These are phyloP conservation scores for Chrysolina americana DNA, from an alignment of 2,888 invertebrate genomes.

Conservation along the genomic window DNA sequence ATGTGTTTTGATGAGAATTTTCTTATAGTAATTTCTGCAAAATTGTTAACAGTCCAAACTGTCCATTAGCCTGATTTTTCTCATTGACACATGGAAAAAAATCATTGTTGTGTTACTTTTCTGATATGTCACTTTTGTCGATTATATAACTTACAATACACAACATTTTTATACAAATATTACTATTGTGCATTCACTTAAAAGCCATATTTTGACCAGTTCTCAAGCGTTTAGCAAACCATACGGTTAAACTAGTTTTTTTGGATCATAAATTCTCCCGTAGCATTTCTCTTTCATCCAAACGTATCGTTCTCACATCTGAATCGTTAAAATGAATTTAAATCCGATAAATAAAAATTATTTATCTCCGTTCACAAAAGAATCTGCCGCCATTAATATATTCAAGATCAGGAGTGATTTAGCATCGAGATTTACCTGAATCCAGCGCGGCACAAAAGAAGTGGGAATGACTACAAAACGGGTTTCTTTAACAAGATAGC, in stretches of 20 bases:
- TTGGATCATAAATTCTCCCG: conserved; percentile 18
- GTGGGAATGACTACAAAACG: conserved; percentile 42
- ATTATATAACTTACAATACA: no score
- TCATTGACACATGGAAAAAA: no score
- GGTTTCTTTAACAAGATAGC: conserved; percentile 54
- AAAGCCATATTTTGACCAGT: neutral
- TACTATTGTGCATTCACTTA: no score
- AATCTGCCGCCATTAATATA: conserved; percentile 41
- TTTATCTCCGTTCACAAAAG: conserved; percentile 37
- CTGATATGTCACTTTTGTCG: no score
- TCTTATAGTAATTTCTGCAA: no score
- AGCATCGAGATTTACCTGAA: conserved; percentile 42
- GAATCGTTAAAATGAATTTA: conserved; percentile 42
- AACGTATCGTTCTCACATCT: conserved; percentile 27
- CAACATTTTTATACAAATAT: no score
- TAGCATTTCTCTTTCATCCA: conserved; percentile 18
- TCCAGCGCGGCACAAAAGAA: conserved; percentile 39
- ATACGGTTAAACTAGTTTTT: conserved; percentile 6
- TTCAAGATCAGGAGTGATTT: conserved; percentile 37
- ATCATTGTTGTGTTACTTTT: no score
- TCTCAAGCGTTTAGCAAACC: neutral
- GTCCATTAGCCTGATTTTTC: no score
- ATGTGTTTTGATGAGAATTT: no score
- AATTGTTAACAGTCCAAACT: no score
- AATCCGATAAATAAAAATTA: conserved; percentile 41